Conservation (phyloP, 2,797 vertebrate species). For the Diplodus puntazzo region DNA sequence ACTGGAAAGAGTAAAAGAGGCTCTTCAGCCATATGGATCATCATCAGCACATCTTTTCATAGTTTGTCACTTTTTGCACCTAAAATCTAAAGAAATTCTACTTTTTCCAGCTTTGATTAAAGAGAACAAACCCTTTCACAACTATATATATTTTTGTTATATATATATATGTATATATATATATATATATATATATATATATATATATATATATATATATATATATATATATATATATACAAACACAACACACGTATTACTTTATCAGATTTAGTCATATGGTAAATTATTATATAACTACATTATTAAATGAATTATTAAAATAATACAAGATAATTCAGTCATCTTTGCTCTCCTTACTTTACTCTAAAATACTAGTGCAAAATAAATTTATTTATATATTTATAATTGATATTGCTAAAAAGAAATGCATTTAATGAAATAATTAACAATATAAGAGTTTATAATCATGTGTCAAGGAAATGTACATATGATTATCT, state of each 20-base stretch:
- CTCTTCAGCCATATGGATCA: background rate
- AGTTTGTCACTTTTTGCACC: background rate
- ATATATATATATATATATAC: background rate
- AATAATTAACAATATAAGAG: background rate
- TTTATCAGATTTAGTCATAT: background rate
- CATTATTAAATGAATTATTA: too few species aligned
- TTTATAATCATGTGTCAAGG: background rate
- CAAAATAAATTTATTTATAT: too few species aligned
- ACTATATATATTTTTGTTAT: too few species aligned
- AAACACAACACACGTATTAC: background rate
- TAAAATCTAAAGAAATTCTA: background rate
- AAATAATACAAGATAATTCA: too few species aligned
- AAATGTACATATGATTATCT: background rate
- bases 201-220: background rate
- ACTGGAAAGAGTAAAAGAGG: background rate
- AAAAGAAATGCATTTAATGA: background rate
- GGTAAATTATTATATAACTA: too few species aligned
- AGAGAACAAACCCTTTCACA: background rate
- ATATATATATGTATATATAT: too few species aligned
- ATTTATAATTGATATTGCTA: too few species aligned
- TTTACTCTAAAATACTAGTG: background rate
- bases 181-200: too few species aligned
- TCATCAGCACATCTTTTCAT: too few species aligned
- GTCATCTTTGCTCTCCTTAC: background rate
- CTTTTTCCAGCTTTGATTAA: background rate